Evolutionary conservation across 2,888 invertebrate genomes (phyloP).

Genomic region (Drosophila anomalata): DNA sequence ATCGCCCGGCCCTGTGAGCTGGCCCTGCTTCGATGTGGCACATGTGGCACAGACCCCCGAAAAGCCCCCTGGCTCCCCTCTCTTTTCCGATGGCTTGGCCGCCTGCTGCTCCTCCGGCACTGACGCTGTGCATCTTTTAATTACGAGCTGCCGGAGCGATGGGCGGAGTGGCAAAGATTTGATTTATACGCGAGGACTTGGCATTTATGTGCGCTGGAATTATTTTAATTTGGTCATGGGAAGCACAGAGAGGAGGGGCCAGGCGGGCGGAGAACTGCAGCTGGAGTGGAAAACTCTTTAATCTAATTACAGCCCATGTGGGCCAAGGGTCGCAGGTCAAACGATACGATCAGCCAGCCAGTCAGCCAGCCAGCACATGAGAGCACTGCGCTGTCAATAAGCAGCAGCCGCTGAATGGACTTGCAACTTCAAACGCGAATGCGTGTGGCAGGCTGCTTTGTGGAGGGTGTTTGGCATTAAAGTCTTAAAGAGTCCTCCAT

Average conservation of each 20-base stretch:
- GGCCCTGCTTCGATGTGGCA: conserved; percentile 2
- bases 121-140: conserved; percentile 55
- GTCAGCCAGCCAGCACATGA: background rate
- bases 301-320: conserved; percentile 35
- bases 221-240: conserved; percentile 57
- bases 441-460: background rate
- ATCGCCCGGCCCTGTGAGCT: too few relatives aligned
- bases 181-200: conserved; percentile 67
- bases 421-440: background rate
- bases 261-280: background rate
- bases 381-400: conserved; percentile 12
- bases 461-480: too few relatives aligned
- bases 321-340: conserved; percentile 33
- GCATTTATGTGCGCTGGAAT: conserved; percentile 69
- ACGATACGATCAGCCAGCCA: conserved; percentile 3
- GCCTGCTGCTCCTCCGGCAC: conserved; percentile 9
- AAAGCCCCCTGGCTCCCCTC: background rate
- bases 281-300: conserved; percentile 19
- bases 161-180: conserved; percentile 48
- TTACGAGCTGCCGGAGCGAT: conserved; percentile 47
- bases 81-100: background rate
- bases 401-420: background rate
- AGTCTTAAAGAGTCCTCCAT: too few relatives aligned
- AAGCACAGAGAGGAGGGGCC: background rate
- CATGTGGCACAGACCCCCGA: conserved; percentile 39